Base-by-base conservation (phyloP, 37 sponge, comb jelly and placozoan genomes). In the Beroe forskalii region DNA sequence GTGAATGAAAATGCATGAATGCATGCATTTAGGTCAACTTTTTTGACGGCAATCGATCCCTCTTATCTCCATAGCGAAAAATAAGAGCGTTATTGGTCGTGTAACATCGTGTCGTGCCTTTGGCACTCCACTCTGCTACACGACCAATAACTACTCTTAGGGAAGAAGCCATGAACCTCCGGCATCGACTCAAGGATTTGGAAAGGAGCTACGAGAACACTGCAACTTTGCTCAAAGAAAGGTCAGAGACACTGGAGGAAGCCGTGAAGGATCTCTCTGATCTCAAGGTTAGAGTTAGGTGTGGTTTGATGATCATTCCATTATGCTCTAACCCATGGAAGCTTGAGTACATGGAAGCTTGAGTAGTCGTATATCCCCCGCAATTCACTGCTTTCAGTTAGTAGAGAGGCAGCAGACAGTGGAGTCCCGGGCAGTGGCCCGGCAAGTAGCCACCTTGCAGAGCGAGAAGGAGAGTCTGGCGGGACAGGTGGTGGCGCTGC, bases 221-320 rank as follows among this genome's bases (percentile, higher is more conserved):
- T 6, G 28, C 40, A 17, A 23, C 44, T 44, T 27, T 42, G 35
- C 28, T 80, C 12, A 80, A 44, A 4, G 86, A 80, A 30, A 39
- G 86, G 12, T 44, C 86, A 25, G 86, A 80, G 40, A 80, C 86
- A 9, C 48, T 80, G 12, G 86, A 80, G 14, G 86, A 80, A 25
- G 86, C 86, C 4, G 35, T 80, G 17, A 80, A 80, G 55, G 86
- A 80, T 42, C 86, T 80, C 8, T 41, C 86, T 41, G 35, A 44
- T 44, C 86, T 42, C 38, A 80, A 80, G 86, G 86, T 80, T 69
- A 9, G 55, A 17, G n/a, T n/a, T n/a, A n/a, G n/a, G n/a, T n/a
- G n/a, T n/a, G n/a, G n/a, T n/a, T n/a, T n/a, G n/a, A n/a, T n/a
- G n/a, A n/a, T n/a, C n/a, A n/a, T n/a, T n/a, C n/a, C n/a, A n/a